Conservation (phyloP, 2,113 vertebrate genomes). For the Xyrauchen texanus region DNA sequence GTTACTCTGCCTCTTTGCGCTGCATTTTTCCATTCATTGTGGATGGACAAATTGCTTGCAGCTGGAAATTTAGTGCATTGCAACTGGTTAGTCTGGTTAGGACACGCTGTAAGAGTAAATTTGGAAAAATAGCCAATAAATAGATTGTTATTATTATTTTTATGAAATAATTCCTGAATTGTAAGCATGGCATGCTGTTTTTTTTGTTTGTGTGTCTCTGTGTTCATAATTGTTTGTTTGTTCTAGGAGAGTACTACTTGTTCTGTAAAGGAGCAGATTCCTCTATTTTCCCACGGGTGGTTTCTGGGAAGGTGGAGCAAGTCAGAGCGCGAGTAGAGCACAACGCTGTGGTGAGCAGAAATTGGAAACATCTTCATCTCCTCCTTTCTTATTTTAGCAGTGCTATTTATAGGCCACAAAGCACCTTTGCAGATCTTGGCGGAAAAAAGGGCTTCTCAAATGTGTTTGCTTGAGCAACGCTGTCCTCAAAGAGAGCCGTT, state of each 20-base stretch:
- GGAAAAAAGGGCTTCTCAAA: not conserved
- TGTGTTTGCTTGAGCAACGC: not conserved
- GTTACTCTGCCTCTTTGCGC: too few relatives aligned
- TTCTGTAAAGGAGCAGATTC: conserved; percentile 99
- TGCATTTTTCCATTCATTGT: too few relatives aligned
- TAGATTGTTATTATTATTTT: not conserved
- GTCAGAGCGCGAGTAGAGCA: conserved; percentile 87
- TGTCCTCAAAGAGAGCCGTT: not conserved
- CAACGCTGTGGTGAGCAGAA: conserved; percentile 91
- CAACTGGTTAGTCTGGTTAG: too few relatives aligned
- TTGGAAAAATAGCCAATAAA: too few relatives aligned
- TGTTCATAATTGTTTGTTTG: conserved; percentile 21
- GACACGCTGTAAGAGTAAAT: too few relatives aligned
- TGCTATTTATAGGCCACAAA: conserved; percentile 36
- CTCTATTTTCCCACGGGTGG: conserved; percentile 91
- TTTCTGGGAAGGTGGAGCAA: conserved; percentile 92
- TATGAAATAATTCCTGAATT: not conserved
- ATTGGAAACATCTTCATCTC: conserved; percentile 24
- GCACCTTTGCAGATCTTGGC: conserved; percentile 11
- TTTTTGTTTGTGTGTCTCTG: not conserved
- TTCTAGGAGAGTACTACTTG: conserved; percentile 85
- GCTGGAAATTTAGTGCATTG: too few relatives aligned
- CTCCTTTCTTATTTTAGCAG: conserved; percentile 42
- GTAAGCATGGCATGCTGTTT: not conserved
- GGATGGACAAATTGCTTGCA: too few relatives aligned